Conservation (phyloP, 92 coral and sea anemone genomes). For the Phymanthus crucifer region DNA sequence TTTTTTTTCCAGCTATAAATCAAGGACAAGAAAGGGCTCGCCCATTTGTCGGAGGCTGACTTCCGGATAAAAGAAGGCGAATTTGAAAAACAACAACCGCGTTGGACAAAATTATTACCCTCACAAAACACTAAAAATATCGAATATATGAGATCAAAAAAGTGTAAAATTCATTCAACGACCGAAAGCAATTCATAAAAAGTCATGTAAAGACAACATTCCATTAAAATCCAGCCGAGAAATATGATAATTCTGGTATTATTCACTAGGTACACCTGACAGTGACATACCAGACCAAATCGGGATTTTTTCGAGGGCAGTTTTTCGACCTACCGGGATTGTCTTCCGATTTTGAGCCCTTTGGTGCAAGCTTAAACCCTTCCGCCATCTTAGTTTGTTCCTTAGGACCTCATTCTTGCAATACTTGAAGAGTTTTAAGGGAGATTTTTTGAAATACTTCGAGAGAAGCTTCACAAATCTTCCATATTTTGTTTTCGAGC, state of each 20-base stretch:
- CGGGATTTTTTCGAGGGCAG: not conserved
- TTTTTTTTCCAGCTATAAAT: not conserved
- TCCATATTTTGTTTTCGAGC: conserved; percentile 30
- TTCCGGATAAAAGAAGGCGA: conserved; percentile 31
- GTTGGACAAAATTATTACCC: not conserved
- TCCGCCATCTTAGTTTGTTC: conserved; percentile 63
- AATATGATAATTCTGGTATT: conserved; percentile 15
- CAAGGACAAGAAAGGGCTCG: conserved; percentile 18
- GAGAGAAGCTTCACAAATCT: conserved; percentile 21
- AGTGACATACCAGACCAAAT: conserved; percentile 17
- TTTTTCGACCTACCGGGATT: conserved; percentile 60
- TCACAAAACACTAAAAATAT: not conserved
- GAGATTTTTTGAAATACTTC: conserved; percentile 11
- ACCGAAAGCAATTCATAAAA: conserved; percentile 9
- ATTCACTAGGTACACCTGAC: conserved; percentile 30
- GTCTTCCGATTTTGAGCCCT: conserved; percentile 56
- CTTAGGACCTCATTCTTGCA: conserved; percentile 32
- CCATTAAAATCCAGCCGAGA: conserved; percentile 31
- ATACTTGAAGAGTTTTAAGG: conserved; percentile 6
- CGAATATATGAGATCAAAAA: not conserved
- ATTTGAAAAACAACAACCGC: not conserved
- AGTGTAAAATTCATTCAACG: not conserved
- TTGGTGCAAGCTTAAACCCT: conserved; percentile 75
- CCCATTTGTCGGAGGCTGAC: conserved; percentile 14
- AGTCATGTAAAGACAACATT: conserved; percentile 22